These are phyloP conservation scores for Falcaria lacertinaria DNA, from an alignment of 2,888 invertebrate genomes.

Conservation along the genomic window DNA sequence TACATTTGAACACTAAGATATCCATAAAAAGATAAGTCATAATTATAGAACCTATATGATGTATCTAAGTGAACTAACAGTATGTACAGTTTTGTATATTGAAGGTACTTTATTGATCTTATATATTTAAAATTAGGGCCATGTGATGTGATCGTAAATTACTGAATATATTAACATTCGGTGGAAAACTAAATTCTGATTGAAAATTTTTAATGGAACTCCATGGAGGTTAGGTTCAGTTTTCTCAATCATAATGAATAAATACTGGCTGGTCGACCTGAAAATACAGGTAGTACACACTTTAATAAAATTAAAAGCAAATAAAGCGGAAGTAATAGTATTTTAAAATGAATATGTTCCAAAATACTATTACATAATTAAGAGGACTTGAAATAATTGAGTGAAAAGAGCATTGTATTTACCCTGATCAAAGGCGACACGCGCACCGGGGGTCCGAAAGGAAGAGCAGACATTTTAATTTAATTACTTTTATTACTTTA, in stretches of 20 bases:
- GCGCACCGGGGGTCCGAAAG: slow-evolving; percentile 83
- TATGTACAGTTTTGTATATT: too few relatives aligned
- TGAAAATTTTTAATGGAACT: too few relatives aligned
- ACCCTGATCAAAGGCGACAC: slow-evolving; percentile 92
- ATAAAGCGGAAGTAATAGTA: background rate
- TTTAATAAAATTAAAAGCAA: slow-evolving; percentile 1
- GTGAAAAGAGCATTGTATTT: slow-evolving; percentile 36
- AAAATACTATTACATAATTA: slow-evolving; percentile 58
- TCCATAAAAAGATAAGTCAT: too few relatives aligned
- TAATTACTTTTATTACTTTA: slow-evolving; percentile 22
- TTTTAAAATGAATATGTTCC: slow-evolving; percentile 13
- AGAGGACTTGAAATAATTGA: slow-evolving; percentile 3
- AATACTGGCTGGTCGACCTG: background rate
- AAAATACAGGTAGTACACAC: background rate
- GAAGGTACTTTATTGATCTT: too few relatives aligned
- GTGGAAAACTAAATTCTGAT: too few relatives aligned
- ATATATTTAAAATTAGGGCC: too few relatives aligned
- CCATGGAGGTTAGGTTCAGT: background rate
- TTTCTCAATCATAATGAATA: background rate
- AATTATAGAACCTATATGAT: too few relatives aligned
- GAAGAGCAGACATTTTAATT: slow-evolving; percentile 63
- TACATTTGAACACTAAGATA: too few relatives aligned
- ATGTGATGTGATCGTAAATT: too few relatives aligned
- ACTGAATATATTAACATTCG: too few relatives aligned
- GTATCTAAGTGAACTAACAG: too few relatives aligned